These are phyloP conservation scores for Pangasius mekongensis DNA, from an alignment of 2,797 vertebrate species.

Conservation along the genomic window DNA sequence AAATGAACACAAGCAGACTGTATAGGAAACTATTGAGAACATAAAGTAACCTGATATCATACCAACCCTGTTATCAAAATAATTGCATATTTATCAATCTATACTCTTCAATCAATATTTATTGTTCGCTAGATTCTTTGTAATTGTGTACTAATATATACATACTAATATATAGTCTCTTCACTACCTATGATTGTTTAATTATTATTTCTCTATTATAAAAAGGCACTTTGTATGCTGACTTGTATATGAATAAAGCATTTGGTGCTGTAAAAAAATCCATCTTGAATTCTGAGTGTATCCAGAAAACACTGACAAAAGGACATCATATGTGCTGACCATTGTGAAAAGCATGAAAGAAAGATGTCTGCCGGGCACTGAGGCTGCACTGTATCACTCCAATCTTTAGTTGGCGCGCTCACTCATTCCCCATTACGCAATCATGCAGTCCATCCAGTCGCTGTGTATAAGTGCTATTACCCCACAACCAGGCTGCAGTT, in stretches of 20 bases:
- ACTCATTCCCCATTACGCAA: conserved; percentile 19
- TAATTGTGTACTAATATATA: not conserved
- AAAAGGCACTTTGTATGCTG: not conserved
- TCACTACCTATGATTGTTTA: not conserved
- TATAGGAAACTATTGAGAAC: not conserved
- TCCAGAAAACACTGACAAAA: not conserved
- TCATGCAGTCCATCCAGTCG: not conserved
- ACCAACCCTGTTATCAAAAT: no score
- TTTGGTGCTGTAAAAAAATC: not conserved
- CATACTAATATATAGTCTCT: not conserved
- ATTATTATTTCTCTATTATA: not conserved
- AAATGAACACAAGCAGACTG: not conserved
- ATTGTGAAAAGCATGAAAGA: not conserved
- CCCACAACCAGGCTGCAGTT: conserved; percentile 1
- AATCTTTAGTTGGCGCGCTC: conserved; percentile 7
- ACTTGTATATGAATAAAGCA: not conserved
- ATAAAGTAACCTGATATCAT: not conserved
- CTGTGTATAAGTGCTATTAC: conserved; percentile 24
- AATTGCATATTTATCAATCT: not conserved
- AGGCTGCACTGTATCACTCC: not conserved
- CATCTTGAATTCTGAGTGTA: not conserved
- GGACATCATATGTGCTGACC: not conserved
- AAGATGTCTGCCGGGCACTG: not conserved
- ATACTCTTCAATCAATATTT: not conserved
- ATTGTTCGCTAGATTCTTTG: not conserved